Conservation (phyloP, 2,888 invertebrate species). For the Cremastobaeus sp. region DNA sequence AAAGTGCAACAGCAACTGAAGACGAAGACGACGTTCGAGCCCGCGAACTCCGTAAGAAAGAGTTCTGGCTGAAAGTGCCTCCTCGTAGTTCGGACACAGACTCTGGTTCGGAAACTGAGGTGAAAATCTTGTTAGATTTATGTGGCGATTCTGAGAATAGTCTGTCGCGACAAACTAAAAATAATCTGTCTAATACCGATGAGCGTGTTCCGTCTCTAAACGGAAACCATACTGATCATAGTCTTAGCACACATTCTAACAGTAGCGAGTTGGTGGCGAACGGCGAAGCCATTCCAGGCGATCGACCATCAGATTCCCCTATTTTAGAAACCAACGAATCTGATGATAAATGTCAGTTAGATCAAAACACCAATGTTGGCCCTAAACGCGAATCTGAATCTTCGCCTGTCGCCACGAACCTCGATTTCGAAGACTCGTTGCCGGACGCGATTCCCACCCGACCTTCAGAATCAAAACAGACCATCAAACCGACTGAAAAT, state of each 20-base stretch:
- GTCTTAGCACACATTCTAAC: no score
- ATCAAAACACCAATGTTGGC: no score
- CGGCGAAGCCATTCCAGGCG: no score
- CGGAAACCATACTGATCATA: no score
- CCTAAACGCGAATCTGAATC: no score
- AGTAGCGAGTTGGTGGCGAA: not conserved
- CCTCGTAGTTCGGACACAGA: slow-evolving; percentile 83
- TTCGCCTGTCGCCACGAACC: slow-evolving; percentile 13
- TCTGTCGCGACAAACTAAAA: not conserved
- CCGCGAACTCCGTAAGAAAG: slow-evolving; percentile 83
- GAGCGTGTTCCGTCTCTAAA: no score
- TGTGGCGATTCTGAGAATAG: slow-evolving; percentile 62
- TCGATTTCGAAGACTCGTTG: slow-evolving; percentile 20
- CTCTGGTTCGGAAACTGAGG: slow-evolving; percentile 86
- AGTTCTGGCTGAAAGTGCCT: slow-evolving; percentile 83
- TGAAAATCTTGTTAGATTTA: slow-evolving; percentile 78
- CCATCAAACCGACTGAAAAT: slow-evolving; percentile 53
- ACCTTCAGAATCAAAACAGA: not conserved
- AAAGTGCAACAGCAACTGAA: slow-evolving; percentile 86
- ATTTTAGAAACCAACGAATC: no score
- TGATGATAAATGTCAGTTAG: no score
- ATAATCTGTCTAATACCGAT: slow-evolving; percentile 4
- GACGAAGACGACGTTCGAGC: slow-evolving; percentile 85
- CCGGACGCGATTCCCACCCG: slow-evolving; percentile 60
- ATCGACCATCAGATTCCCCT: no score